Percentiles rank a stretch among this genome's conserved stretches.
Evolutionary conservation across 2,113 vertebrate genomes (phyloP).

Genomic region (Corythoichthys haematopterus): DNA sequence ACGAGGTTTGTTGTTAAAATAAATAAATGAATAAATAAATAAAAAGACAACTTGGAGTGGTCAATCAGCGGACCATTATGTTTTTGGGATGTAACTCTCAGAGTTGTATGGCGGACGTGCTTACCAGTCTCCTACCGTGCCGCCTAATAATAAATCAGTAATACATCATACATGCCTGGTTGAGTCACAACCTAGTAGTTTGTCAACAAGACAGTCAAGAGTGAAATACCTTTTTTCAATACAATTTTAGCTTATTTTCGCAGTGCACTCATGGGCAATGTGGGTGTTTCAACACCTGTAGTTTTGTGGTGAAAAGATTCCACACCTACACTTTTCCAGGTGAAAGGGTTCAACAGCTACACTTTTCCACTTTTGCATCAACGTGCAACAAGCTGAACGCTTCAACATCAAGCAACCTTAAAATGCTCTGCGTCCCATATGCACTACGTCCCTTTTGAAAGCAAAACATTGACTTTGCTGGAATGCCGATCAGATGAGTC

Average conservation of each 20-base stretch:
- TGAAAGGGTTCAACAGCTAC: not conserved
- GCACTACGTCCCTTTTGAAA: constrained; percentile 1
- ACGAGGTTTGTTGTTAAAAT: too few relatives aligned
- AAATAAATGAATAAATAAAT: too few relatives aligned
- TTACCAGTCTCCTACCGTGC: too few relatives aligned
- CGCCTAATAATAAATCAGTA: too few relatives aligned
- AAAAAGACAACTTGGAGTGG: too few relatives aligned
- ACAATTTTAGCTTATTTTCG: not conserved
- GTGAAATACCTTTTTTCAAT: not conserved
- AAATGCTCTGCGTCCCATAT: not conserved
- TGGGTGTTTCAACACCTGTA: not conserved
- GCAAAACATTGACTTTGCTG: constrained; percentile 14
- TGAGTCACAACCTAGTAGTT: not conserved
- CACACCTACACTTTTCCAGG: not conserved
- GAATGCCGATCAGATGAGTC: constrained; percentile 24
- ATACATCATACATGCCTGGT: too few relatives aligned
- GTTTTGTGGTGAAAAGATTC: not conserved
- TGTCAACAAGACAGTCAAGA: not conserved
- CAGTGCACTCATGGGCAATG: not conserved
- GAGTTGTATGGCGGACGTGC: too few relatives aligned
- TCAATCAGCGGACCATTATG: too few relatives aligned
- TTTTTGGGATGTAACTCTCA: too few relatives aligned
- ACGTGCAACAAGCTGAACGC: not conserved
- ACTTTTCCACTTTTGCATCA: not conserved
- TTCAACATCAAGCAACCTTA: not conserved